These are phyloP conservation scores for Aurelia sp. DNA, from an alignment of 30 jellyfish, hydroid and myxozoan genomes.

Conservation along the genomic window DNA sequence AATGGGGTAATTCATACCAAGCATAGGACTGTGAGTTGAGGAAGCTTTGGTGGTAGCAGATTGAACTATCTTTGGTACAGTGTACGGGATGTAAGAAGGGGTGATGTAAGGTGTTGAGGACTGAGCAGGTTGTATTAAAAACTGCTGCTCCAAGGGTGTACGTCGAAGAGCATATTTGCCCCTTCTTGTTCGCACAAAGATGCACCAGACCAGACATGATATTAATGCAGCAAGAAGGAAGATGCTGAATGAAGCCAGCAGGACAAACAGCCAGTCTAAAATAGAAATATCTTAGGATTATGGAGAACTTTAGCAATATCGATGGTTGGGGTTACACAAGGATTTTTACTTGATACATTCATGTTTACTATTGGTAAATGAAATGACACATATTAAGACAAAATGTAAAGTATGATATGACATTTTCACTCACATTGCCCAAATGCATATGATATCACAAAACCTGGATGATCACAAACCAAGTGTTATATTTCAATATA, in stretches of 20 bases:
- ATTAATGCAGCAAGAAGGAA: slow-evolving; percentile 31
- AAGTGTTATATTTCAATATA: no score
- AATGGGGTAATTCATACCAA: not conserved
- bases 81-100: slow-evolving; percentile 67
- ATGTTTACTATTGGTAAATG: not conserved
- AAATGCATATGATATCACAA: no score
- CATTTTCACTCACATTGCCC: not conserved
- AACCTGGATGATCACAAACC: no score
- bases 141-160: slow-evolving; percentile 39
- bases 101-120: not conserved
- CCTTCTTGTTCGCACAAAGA: slow-evolving; percentile 16
- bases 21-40: not conserved
- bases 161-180: not conserved
- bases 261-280: slow-evolving; percentile 69
- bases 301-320: not conserved
- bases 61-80: slow-evolving; percentile 64
- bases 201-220: slow-evolving; percentile 46
- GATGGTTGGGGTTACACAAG: not conserved
- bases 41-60: slow-evolving; percentile 7
- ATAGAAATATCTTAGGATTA: not conserved
- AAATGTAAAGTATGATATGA: not conserved
- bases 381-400: not conserved
- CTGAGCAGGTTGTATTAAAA: slow-evolving; percentile 28
- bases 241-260: slow-evolving; percentile 52
- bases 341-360: not conserved